phyloP scores from a whole-genome alignment of 2,888 invertebrate species.

The Philonicus albiceps region DNA sequence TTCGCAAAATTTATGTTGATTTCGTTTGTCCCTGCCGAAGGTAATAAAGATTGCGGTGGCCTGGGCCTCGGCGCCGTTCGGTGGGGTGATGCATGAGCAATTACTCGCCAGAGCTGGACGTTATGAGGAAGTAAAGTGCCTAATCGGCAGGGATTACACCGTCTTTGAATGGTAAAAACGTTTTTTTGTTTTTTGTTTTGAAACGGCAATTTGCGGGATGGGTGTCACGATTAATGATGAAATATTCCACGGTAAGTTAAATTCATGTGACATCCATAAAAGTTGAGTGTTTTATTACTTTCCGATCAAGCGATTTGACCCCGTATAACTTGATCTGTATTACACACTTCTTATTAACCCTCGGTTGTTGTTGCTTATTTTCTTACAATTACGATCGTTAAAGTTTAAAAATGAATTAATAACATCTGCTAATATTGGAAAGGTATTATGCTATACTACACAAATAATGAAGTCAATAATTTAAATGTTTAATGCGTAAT shows the following conservation, averaged over 20 bases:
- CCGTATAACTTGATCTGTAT: background rate
- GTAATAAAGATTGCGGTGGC: background rate
- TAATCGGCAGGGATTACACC: background rate
- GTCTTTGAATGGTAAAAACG: background rate
- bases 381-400: background rate
- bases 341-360: background rate
- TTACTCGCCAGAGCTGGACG: background rate
- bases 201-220: background rate
- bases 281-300: background rate
- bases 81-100: conserved; percentile 3
- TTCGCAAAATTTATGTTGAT: background rate
- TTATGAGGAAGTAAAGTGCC: background rate
- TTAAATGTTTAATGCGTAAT: too few relatives aligned
- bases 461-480: too few relatives aligned
- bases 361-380: background rate
- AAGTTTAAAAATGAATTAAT: background rate
- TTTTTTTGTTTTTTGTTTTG: too few relatives aligned
- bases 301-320: background rate
- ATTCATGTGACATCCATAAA: background rate
- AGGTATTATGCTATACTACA: too few relatives aligned
- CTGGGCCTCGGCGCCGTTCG: background rate
- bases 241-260: background rate
- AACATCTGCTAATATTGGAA: too few relatives aligned
- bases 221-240: background rate
- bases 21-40: background rate